These are phyloP conservation scores for Epinotia demarniana DNA, from an alignment of 2,888 invertebrate species.

Conservation along the genomic window DNA sequence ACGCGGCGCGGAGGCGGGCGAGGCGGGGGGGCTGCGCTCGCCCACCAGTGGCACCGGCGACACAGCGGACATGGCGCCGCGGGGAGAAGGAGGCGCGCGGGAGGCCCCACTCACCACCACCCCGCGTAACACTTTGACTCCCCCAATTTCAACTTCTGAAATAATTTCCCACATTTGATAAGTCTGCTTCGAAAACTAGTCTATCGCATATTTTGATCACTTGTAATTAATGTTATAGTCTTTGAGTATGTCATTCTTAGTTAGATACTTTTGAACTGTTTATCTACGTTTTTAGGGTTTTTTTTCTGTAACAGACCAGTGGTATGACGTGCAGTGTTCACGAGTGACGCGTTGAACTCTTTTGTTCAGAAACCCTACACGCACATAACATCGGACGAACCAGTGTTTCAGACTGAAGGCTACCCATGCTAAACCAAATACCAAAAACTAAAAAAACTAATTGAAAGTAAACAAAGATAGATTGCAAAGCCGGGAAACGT, in stretches of 20 bases:
- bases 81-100: slow-evolving; percentile 45
- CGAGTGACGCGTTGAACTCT: slow-evolving; percentile 43
- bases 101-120: slow-evolving; percentile 53
- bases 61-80: slow-evolving; percentile 75
- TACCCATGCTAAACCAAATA: background rate
- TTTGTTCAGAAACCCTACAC: slow-evolving; percentile 25
- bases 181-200: slow-evolving; percentile 16
- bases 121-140: slow-evolving; percentile 72
- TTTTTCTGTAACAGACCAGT: slow-evolving; percentile 12
- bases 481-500: background rate
- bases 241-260: slow-evolving; percentile 16
- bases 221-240: slow-evolving; percentile 9
- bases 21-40: slow-evolving; percentile 71
- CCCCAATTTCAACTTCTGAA: slow-evolving; percentile 70
- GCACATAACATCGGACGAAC: background rate
- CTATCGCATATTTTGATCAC: slow-evolving; percentile 20
- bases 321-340: slow-evolving; percentile 53
- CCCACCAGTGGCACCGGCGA: slow-evolving; percentile 73
- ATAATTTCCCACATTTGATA: slow-evolving; percentile 52
- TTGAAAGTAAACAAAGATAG: background rate
- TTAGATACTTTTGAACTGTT: slow-evolving; percentile 13
- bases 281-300: background rate
- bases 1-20: slow-evolving; percentile 81
- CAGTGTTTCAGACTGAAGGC: background rate
- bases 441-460: background rate